Percentiles rank a stretch among this genome's conserved stretches.
Evolutionary conservation across 2,888 invertebrate species (phyloP).

Genomic region (Cephus spinipes): DNA sequence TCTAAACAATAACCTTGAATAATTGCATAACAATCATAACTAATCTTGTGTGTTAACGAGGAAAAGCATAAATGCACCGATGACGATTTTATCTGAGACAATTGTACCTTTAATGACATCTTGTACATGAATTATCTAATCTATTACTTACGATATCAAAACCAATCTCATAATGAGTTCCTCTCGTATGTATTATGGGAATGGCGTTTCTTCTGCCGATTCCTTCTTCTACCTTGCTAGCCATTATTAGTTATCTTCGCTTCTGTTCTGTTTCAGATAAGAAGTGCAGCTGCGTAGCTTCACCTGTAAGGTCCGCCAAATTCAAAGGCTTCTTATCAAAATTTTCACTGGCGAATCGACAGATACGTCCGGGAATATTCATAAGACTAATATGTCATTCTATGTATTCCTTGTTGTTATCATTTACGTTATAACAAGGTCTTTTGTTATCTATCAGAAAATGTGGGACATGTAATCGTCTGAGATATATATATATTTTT

Average conservation of each 20-base stretch:
- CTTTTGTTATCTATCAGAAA: background rate
- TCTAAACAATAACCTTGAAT: background rate
- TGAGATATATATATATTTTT: background rate
- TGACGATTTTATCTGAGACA: background rate
- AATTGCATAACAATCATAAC: background rate
- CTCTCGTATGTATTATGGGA: constrained; percentile 82
- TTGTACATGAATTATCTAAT: background rate
- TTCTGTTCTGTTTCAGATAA: background rate
- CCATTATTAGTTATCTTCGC: background rate
- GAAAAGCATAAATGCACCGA: background rate
- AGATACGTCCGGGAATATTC: background rate
- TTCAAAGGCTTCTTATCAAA: background rate
- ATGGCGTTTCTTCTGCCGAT: constrained; percentile 72
- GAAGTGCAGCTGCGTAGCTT: background rate
- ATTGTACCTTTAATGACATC: background rate
- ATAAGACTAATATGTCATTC: background rate
- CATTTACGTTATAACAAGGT: background rate
- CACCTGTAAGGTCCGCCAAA: background rate
- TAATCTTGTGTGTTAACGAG: background rate
- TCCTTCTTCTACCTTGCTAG: constrained; percentile 1
- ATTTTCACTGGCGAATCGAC: background rate
- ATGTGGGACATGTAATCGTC: background rate
- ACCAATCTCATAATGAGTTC: constrained; percentile 88
- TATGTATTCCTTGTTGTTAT: background rate
- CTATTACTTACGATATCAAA: constrained; percentile 81